phyloP scores from a whole-genome alignment of 2,888 invertebrate genomes.

The Tridacna crocea region DNA sequence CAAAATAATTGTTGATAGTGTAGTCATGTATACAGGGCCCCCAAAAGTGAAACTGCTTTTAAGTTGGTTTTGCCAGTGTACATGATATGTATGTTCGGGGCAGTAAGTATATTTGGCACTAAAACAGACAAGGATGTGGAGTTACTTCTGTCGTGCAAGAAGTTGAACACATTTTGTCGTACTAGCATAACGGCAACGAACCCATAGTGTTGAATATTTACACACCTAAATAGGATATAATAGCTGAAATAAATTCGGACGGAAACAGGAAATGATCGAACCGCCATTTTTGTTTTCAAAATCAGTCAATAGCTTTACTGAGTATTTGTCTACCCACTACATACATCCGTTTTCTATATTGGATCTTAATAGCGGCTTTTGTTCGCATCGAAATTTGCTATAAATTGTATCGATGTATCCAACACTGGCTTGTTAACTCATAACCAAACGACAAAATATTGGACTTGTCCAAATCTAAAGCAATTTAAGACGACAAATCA shows the following conservation, averaged over 20 bases:
- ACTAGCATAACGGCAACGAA: not conserved
- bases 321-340: constrained; percentile 26
- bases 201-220: constrained; percentile 14
- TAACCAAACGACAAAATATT: not conserved
- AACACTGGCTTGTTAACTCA: not conserved
- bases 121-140: too few relatives aligned
- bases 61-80: too few relatives aligned
- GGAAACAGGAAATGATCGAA: constrained; percentile 23
- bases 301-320: constrained; percentile 6
- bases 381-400: not conserved
- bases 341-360: constrained; percentile 28
- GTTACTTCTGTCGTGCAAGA: too few relatives aligned
- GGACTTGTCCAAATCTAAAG: too few relatives aligned
- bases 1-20: too few relatives aligned
- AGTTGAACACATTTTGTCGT: too few relatives aligned
- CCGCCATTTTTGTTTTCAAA: constrained; percentile 25
- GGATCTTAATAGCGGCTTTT: constrained; percentile 23
- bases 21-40: too few relatives aligned
- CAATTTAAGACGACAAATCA: too few relatives aligned
- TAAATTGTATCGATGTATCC: constrained; percentile 10
- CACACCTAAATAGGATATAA: constrained; percentile 18
- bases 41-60: too few relatives aligned
- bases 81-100: too few relatives aligned
- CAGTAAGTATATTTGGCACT: too few relatives aligned
- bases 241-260: constrained; percentile 16